A percentile compares a stretch with the other conserved stretches of the same genome.
These are phyloP conservation scores for Ceratina calcarata DNA, from an alignment of 1,140 invertebrate species.

Conservation along the genomic window DNA sequence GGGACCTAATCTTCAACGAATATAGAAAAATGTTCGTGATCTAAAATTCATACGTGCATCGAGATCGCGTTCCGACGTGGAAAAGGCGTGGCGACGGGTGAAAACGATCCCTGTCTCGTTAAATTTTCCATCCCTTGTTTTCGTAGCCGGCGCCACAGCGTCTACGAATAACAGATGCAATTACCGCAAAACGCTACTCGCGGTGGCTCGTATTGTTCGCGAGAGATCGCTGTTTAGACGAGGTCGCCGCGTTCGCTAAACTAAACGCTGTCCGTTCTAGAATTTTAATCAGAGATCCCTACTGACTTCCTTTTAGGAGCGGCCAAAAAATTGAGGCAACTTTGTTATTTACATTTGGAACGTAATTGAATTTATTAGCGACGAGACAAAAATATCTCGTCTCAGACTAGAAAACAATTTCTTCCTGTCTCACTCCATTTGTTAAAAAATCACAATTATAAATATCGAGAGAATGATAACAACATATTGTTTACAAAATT, in stretches of 20 bases:
- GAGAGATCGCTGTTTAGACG: conserved; percentile 15
- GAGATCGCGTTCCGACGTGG: background rate
- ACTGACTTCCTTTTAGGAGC: too few species aligned
- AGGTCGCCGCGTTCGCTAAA: too few species aligned
- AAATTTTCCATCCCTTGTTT: conserved; percentile 17
- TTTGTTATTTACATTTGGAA: too few species aligned
- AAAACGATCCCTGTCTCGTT: conserved; percentile 25
- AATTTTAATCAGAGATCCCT: too few species aligned
- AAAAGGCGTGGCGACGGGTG: background rate
- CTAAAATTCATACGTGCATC: conserved; percentile 21
- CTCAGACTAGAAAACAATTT: too few species aligned
- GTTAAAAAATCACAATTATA: too few species aligned
- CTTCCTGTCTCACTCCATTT: too few species aligned
- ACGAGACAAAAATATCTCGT: too few species aligned
- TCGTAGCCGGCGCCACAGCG: background rate
- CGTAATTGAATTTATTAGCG: too few species aligned
- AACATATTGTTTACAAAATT: too few species aligned
- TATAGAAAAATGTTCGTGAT: background rate
- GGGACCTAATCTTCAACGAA: background rate
- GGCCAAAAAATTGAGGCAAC: too few species aligned
- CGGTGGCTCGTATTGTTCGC: conserved; percentile 13
- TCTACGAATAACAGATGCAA: conserved; percentile 56
- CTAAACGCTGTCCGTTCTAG: background rate
- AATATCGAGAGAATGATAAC: too few species aligned
- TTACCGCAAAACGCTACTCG: conserved; percentile 39